phyloP scores from a whole-genome alignment of 2,797 vertebrate species.

The Stomatorhinus walkeri region DNA sequence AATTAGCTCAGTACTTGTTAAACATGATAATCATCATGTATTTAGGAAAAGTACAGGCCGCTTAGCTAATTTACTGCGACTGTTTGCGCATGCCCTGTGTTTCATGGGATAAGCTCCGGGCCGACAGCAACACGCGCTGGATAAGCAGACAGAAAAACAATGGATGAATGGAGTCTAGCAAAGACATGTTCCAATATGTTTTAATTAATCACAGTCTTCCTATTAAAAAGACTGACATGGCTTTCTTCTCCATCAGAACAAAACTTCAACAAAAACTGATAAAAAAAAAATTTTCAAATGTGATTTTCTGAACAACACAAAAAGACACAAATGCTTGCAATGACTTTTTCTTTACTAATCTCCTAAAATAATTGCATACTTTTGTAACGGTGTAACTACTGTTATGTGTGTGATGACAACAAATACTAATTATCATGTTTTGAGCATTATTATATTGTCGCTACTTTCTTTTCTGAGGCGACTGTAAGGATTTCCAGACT shows the following conservation, averaged over 20 bases:
- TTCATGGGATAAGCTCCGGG: background rate
- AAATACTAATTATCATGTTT: background rate
- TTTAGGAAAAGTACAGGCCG: background rate
- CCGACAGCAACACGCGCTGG: background rate
- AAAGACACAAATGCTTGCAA: background rate
- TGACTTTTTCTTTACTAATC: background rate
- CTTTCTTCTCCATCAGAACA: background rate
- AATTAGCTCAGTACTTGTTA: background rate
- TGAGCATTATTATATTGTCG: background rate
- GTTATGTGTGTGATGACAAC: background rate
- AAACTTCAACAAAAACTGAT: background rate
- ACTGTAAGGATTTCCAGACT: background rate
- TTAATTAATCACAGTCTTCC: background rate
- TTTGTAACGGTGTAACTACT: background rate
- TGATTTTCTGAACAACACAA: background rate
- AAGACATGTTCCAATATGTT: background rate
- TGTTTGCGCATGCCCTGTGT: background rate
- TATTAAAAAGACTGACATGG: background rate
- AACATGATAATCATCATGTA: background rate
- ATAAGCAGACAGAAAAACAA: background rate
- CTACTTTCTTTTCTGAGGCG: background rate
- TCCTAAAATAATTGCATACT: background rate
- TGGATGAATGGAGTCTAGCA: background rate
- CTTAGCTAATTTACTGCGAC: background rate
- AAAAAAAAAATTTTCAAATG: background rate